Percentiles rank a stretch among this genome's conserved stretches.
Evolutionary conservation across 1,140 invertebrate species (phyloP).

Genomic region (Neocloeon triangulifer): DNA sequence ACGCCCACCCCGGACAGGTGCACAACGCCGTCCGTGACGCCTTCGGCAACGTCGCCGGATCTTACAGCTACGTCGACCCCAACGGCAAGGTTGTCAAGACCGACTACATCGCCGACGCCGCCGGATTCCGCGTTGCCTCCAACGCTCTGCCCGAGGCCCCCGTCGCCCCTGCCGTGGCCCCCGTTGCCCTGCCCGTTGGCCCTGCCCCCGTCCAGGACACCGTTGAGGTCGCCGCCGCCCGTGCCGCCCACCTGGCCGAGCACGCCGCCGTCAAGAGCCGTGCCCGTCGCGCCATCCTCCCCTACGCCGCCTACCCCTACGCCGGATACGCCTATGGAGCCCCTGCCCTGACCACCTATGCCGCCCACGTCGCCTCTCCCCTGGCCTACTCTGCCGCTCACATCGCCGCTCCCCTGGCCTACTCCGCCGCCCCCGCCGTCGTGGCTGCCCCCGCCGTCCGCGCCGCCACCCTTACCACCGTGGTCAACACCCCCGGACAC

Average conservation of each 20-base stretch:
- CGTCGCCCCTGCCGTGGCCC: constrained; percentile 13
- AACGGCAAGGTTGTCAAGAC: constrained; percentile 23
- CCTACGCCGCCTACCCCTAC: constrained; percentile 5
- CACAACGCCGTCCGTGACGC: constrained; percentile 24
- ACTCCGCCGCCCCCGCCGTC: constrained; percentile 11
- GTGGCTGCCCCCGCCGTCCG: constrained; percentile 13
- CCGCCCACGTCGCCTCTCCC: constrained; percentile 10
- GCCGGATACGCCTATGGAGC: constrained; percentile 10
- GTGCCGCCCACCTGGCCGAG: constrained; percentile 11
- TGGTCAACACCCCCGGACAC: constrained; percentile 18
- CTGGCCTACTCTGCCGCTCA: constrained; percentile 12
- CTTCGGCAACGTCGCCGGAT: constrained; percentile 26
- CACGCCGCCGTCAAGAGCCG: constrained; percentile 10
- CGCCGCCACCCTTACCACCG: constrained; percentile 18
- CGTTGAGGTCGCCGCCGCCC: constrained; percentile 13
- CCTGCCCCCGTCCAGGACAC: constrained; percentile 8
- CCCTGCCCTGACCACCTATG: constrained; percentile 6
- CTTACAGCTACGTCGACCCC: constrained; percentile 27
- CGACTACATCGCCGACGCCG: constrained; percentile 21
- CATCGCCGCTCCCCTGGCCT: constrained; percentile 9
- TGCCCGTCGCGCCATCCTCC: constrained; percentile 9
- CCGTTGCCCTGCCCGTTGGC: constrained; percentile 8
- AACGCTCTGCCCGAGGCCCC: constrained; percentile 23
- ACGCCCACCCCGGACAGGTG: constrained; percentile 25
- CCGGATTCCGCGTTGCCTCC: constrained; percentile 26